Base-by-base conservation (phyloP, 1,140 invertebrate genomes). In the Halesus radiatus region DNA sequence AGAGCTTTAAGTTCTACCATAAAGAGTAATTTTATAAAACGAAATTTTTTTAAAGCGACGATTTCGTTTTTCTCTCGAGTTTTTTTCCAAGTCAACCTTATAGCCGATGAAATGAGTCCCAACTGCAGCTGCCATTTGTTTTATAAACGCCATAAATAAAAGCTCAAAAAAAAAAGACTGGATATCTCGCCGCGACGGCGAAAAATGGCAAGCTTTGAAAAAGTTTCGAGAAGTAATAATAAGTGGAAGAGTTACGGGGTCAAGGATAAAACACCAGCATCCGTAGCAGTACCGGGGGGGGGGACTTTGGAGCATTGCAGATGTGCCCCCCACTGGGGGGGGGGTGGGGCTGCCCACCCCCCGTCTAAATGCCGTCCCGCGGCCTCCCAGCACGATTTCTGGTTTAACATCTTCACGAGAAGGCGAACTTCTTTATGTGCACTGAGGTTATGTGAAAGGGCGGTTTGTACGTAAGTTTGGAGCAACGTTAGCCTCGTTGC, bases 201-300 rank as follows among this genome's bases (percentile, higher is more conserved):
- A n/a, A 74, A 74, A 70, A 32, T 7, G 32, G 37, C 37, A 45
- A 72, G 18, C 3, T 37, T 53, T 15, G 50, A 72, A 45, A 75
- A 75, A 56, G 20, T 16, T 74, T 32, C 22, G 53, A 56, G 68
- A 52, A 29, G 37, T 45, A 10, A 29, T 18, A 66, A 73, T 26
- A n/a, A 20, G 72, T n/a, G 53, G 53, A 50, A 32, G 53, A 32
- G 54, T 58, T 75, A 75, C 52, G 53, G 72, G 72, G 72, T 75
- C 72, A 75, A 75, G 72, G 72, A 56, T 75, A 58, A 58, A 73
- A 73, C 52, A 54, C 70, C 70, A 73, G 66, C 66, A 70, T 70
- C 66, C 66, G 15, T 4, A 23, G 29, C 64, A 68, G 72, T 53
- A 75, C 23, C 18, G 53, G 70, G 7, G 50, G 72, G n/a, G 26